These are phyloP conservation scores for Athalia rosae DNA, from an alignment of 2,888 invertebrate genomes.

Conservation along the genomic window DNA sequence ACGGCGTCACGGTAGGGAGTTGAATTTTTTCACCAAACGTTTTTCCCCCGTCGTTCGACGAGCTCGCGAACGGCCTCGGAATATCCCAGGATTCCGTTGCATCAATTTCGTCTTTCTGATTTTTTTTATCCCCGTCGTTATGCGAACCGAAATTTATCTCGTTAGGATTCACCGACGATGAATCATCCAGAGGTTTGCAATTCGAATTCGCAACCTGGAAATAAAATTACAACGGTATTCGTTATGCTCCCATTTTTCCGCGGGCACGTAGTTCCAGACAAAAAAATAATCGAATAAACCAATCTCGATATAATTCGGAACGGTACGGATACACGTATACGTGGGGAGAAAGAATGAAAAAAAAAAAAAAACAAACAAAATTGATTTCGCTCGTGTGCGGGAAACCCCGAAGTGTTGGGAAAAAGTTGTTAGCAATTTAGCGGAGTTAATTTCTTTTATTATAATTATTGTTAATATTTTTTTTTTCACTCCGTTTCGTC, in stretches of 20 bases:
- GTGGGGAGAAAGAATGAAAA: too few relatives aligned
- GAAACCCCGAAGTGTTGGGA: background rate
- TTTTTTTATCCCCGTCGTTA: constrained; percentile 19
- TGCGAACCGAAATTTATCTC: constrained; percentile 52
- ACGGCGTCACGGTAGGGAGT: background rate
- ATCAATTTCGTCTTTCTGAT: background rate
- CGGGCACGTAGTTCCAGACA: too few relatives aligned
- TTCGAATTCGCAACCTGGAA: background rate
- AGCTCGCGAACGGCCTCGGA: constrained; percentile 5
- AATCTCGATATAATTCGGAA: background rate
- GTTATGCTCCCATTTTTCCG: background rate
- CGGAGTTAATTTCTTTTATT: background rate
- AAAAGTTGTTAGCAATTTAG: too few relatives aligned
- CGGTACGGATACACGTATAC: too few relatives aligned
- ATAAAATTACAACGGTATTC: background rate
- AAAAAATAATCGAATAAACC: too few relatives aligned
- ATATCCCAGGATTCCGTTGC: constrained; percentile 12
- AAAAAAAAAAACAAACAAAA: too few relatives aligned
- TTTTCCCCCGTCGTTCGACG: constrained; percentile 8
- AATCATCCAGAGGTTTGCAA: constrained; percentile 54
- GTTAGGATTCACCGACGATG: constrained; percentile 50
- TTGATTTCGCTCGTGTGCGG: too few relatives aligned
- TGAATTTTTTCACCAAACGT: constrained; percentile 1
- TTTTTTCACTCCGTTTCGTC: background rate
- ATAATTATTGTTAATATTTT: background rate